Evolutionary conservation across 2,113 vertebrate genomes (phyloP).

Genomic region (Cottus gobio): DNA sequence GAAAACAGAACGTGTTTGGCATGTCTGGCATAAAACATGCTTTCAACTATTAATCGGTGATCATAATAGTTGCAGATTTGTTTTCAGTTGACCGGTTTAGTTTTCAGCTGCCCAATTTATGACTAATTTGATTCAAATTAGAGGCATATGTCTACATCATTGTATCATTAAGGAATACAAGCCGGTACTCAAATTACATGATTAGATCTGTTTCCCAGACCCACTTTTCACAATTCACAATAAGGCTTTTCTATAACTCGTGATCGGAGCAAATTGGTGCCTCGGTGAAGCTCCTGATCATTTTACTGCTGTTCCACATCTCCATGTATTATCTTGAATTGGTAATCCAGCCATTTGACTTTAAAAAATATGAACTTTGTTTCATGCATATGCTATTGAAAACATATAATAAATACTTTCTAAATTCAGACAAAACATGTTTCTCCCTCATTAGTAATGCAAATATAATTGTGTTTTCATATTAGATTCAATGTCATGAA

Average conservation of each 20-base stretch:
- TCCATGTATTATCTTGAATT: not conserved
- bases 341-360: not conserved
- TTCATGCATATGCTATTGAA: not conserved
- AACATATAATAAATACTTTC: not conserved
- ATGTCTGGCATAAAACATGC: not conserved
- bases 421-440: not conserved
- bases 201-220: not conserved
- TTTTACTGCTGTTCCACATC: not conserved
- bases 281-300: not conserved
- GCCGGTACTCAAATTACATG: not conserved
- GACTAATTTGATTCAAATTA: constrained; percentile 11
- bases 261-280: not conserved
- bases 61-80: not conserved
- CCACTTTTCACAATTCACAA: not conserved
- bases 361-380: not conserved
- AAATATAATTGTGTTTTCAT: not conserved
- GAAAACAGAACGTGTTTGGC: not conserved
- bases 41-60: not conserved
- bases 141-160: not conserved
- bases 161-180: constrained; percentile 1
- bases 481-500: not conserved
- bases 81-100: not conserved
- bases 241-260: not conserved
- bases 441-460: not conserved
- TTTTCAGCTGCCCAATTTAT: not conserved